Percentiles rank a stretch among this genome's conserved stretches.
Evolutionary conservation across 2,113 vertebrate species (phyloP).

Genomic region (Melanotaenia duboulayi): DNA sequence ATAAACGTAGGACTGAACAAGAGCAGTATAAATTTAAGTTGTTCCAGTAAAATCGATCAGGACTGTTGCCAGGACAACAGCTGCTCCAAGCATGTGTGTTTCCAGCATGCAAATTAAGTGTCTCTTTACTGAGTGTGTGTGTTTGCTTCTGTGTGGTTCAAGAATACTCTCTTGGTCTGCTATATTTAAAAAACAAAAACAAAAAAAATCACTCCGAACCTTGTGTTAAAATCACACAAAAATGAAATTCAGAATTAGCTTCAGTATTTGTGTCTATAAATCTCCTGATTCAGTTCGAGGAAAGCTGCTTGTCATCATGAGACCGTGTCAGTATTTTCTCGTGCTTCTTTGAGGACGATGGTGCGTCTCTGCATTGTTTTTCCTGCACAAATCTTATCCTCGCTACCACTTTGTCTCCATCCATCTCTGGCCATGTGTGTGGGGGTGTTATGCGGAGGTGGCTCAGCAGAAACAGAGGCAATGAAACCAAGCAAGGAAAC

Average conservation of each 20-base stretch:
- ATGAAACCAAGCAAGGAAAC: slow-evolving; percentile 54
- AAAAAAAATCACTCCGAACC: background rate
- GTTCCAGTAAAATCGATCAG: background rate
- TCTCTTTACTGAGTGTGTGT: background rate
- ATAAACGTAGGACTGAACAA: too few relatives aligned
- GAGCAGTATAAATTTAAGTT: too few relatives aligned
- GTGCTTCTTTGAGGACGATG: slow-evolving; percentile 44
- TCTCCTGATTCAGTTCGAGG: background rate
- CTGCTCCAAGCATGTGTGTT: background rate
- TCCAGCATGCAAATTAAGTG: background rate
- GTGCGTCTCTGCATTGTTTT: slow-evolving; percentile 57
- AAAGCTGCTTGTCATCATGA: too few relatives aligned
- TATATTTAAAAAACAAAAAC: background rate
- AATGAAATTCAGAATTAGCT: background rate
- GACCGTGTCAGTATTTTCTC: slow-evolving; percentile 25
- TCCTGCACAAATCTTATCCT: slow-evolving; percentile 60
- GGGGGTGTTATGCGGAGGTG: slow-evolving; percentile 77
- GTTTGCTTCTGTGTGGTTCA: background rate
- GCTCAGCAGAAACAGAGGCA: slow-evolving; percentile 69
- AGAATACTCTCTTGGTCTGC: background rate
- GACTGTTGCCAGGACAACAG: slow-evolving; percentile 12
- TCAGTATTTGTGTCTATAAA: slow-evolving; percentile 16
- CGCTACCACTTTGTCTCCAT: slow-evolving; percentile 54
- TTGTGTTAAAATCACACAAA: background rate
- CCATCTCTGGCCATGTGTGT: slow-evolving; percentile 72